Conservation (phyloP, 2,113 vertebrate species). For the Periophthalmodon schlosseri region DNA sequence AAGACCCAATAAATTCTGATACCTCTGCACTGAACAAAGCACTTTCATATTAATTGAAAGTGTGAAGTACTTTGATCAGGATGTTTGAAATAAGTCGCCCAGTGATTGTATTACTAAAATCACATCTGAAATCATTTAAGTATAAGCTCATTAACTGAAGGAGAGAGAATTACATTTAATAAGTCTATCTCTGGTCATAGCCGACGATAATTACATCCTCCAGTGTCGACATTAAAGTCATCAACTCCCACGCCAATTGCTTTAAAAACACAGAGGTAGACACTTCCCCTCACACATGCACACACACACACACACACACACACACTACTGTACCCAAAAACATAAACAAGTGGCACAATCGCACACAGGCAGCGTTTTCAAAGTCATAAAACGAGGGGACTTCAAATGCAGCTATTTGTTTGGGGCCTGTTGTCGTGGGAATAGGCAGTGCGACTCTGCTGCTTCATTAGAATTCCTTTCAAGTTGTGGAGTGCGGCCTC, state of each 20-base stretch:
- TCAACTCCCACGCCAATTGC: slow-evolving; percentile 65
- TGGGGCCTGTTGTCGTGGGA: slow-evolving; percentile 83
- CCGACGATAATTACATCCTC: slow-evolving; percentile 63
- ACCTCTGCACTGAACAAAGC: neutral
- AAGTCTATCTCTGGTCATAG: slow-evolving; percentile 55
- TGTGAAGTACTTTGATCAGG: neutral
- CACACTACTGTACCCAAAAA: slow-evolving; percentile 55
- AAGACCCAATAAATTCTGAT: too few species aligned
- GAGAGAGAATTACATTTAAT: slow-evolving; percentile 47
- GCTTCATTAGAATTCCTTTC: slow-evolving; percentile 85
- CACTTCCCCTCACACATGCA: slow-evolving; percentile 10
- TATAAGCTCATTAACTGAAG: slow-evolving; percentile 9
- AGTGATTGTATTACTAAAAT: slow-evolving; percentile 6
- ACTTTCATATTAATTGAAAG: too few species aligned
- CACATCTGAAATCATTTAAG: slow-evolving; percentile 22
- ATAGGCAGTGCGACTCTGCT: slow-evolving; percentile 77
- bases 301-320: slow-evolving; percentile 8
- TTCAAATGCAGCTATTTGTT: slow-evolving; percentile 86
- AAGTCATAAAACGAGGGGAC: slow-evolving; percentile 82
- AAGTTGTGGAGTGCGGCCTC: slow-evolving; percentile 80
- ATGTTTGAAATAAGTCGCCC: neutral
- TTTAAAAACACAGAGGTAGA: slow-evolving; percentile 49
- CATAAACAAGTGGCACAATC: slow-evolving; percentile 57
- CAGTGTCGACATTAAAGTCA: slow-evolving; percentile 61
- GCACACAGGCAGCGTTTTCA: slow-evolving; percentile 69